Base-by-base conservation (phyloP, 2,113 vertebrate genomes). In the Illadopsis cleaveri region DNA sequence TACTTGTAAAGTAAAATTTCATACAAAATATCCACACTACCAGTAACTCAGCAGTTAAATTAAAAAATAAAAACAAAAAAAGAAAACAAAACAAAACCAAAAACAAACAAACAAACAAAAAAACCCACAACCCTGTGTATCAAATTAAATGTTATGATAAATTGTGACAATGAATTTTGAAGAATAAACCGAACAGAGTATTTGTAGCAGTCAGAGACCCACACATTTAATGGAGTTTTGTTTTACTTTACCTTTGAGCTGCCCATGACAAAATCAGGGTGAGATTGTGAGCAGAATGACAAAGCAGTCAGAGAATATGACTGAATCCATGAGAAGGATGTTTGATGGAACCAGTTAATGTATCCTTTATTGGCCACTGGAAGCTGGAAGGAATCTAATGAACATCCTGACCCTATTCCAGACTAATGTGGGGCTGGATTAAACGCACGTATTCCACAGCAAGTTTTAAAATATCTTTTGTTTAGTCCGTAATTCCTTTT, bases 401-500 rank as follows among this genome's bases (percentile, higher is more conserved):
- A 37, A 78, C 16, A 56, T 45, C 31, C 45, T 40, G 35, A 77
- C 31, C 44, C 21, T 54, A 19, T 73, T 82, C 30, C 38, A 87
- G 54, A 42, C 30, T 77, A 53, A 62, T 37, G 22, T 27, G 17
- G 11, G 27, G 30, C 42, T 70, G 11, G 28, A 66, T 6, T 72
- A 93, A 89, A 80, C 1, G 0, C 24, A 42, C 11, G 16, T 31
- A 76, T 83, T 78, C 18, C 45, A 40, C 40, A 37, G 53, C 16
- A 78, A 45, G 18, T 70, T 82, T 85, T 80, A 54, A 95, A 85
- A 79, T 81, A 69, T 0, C 0, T 31, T 90, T 83, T 91, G 56
- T 86, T 93, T 95, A 48, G 66, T 73, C 72, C 33, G 54, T 24
- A 85, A 38, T 77, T 89, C 40, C 40, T 82, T 81, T 87, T 35